Base-by-base conservation (phyloP, 2,888 invertebrate species). In the Zygothrica quintamaculata region DNA sequence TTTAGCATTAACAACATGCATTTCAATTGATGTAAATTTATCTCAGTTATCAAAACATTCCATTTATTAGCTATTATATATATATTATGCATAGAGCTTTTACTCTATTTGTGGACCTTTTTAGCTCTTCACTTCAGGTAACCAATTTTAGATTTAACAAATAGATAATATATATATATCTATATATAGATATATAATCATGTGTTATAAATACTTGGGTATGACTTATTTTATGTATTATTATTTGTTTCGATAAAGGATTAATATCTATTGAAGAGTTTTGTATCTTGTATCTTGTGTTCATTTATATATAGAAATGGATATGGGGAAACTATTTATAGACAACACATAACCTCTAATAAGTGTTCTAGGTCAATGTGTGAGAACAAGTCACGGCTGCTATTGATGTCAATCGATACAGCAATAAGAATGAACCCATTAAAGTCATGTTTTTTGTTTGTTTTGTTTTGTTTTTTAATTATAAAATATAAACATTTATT, bases 1-100 rank as follows among this genome's bases (percentile, higher is more conserved):
- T 87, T 76, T 74, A 80, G 82, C 81, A 87, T 82, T 72, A 87
- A 82, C 82, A 73, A 76, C 77, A 86, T 80, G 80, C 87, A 84
- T 77, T 86, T 64, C 57, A 65, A 70, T 47, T 44, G 43, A 18
- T 42, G 3, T 16, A 18, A 9, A 13, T 16, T 16, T 18, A 18
- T 18, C 39, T 40, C n/a, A 3, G 18, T 9, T 40, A 15, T n/a
- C 7, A 29, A 29, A 29, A 29, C 29, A n/a, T 22, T 22, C 18
- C 18, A 74, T 77, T 65, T 75, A 39, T 60, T 2, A 60, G 42
- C n/a, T 34, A 43, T 42, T 22, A 22, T 22, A 3, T 22, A 5
- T 22, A 22, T 22, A 5, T 22, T 22, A 22, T 5, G 18, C 73
- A 61, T 56, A 59, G 64, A 68, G 69, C 60, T 65, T 52, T 68